Evolutionary conservation across 1,140 invertebrate species (phyloP), one percentile per base, ranked within the genome.

Genomic region (Camponotus pennsylvanicus): DNA sequence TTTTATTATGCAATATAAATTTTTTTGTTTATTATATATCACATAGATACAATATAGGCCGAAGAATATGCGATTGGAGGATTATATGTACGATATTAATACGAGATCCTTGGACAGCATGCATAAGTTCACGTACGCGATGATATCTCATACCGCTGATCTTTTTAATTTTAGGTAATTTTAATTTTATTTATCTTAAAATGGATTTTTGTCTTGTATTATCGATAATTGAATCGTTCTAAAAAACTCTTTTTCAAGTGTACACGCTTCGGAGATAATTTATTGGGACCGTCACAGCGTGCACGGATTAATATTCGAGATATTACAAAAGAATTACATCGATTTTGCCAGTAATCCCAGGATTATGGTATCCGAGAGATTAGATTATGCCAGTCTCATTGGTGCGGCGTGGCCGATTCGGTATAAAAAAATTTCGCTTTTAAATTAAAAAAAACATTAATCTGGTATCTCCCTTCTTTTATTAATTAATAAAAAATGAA

Each of bases 21-120:
- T 52, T 49, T 9, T 32, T 13, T 15, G 42, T 8, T 61, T 85
- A 45, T 70, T 55, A 0, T 18, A 34, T 55, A 52, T 0, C 34
- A 15, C 32, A 66, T 27, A 93, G 93, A 89, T 91, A 49, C 85
- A 88, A 61, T 92, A 92, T 13, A 90, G 89, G 11, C 92, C 92
- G 9, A 88, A 87, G 13, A 67, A 91, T 66, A 85, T 92, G 76
- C 67, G 86, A 1, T 70, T 93, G 13, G 89, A 92, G 21, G 82
- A 90, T 42, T 92, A 93, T 45, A 85, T 93, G 83, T 63, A 88
- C 27, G 92, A 93, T 52, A 88, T 89, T 45, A 89, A 75, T 18
- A 89, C 89, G 8, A 92, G 90, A 70, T 89, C 89, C 8, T 34
- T 91, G 18, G 93, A 93, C 63, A 89, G 88, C 27, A 92, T 93